Evolutionary conservation across 37 sponge, comb jelly and placozoan genomes (phyloP), one percentile per base, ranked within the genome.

Genomic region (Aplysina aerophoba): DNA sequence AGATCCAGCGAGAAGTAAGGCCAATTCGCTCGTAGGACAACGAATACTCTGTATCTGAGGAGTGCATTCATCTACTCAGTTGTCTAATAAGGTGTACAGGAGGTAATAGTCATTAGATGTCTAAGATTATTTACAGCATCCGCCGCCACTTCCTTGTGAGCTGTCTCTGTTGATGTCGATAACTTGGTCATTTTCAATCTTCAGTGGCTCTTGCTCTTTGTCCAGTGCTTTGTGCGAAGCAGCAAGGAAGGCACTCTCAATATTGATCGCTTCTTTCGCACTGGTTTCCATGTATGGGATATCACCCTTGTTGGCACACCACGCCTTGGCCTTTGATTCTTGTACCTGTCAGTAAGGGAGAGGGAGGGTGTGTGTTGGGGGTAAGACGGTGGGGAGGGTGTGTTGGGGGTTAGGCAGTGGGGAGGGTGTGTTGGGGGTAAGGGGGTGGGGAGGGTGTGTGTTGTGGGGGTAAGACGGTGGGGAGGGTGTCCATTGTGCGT

Each of bases 221-320:
- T 85, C 88, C 37, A 98, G 84, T 8, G 96, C 98, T 63, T 95
- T 97, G 54, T 90, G 87, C 17, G 98, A 96, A 56, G 96, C 94
- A 55, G 89, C 90, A 72, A 96, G 96, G 82, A 98, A 98, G 13
- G 96, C 96, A 30, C 95, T 94, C 83, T 98, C 98, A 19, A 98
- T 96, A 85, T 98, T 98, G 86, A 94, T 94, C 22, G 96, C 98
- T 67, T 98, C 98, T 56, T 44, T 8, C 8, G 50, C 8, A 8
- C 50, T 44, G 8, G 50, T 44, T 44, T 44, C 50, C 6, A 44
- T 11, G 50, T 44, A 44, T 8, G 50, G 50, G 50, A 44, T 44
- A 90, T 95, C 93, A 88, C 96, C 96, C 85, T 95, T 98, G 0
- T 88, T 83, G 22, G 91, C 91, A 84, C 98, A 98, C 98, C 98